Conservation (phyloP, 2,888 invertebrate genomes). For the Alcis repandata region DNA sequence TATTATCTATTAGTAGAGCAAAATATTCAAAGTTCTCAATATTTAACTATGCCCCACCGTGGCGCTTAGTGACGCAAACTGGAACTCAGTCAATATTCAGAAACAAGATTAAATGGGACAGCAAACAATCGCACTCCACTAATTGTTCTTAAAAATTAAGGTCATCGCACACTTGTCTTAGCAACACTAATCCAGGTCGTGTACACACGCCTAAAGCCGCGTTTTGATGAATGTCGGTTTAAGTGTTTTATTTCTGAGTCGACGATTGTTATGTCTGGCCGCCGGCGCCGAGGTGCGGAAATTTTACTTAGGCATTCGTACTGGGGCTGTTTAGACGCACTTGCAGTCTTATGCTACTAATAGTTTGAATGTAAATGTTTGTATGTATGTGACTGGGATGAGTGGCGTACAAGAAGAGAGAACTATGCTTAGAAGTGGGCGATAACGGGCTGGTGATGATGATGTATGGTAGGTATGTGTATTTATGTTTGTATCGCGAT, state of each 20-base stretch:
- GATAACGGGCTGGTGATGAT: no score
- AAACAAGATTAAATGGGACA: neutral
- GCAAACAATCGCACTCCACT: neutral
- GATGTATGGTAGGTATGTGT: no score
- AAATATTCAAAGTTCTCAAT: no score
- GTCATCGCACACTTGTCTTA: slow-evolving; percentile 30
- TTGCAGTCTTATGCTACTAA: slow-evolving; percentile 20
- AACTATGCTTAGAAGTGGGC: no score
- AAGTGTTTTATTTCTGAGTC: slow-evolving; percentile 78
- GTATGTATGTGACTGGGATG: no score
- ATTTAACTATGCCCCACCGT: no score
- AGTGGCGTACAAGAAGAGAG: no score
- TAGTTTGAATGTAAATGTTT: no score
- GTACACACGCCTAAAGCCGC: slow-evolving; percentile 42
- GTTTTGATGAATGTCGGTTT: slow-evolving; percentile 70
- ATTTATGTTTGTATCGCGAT: no score
- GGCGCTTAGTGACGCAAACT: no score
- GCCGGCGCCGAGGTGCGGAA: slow-evolving; percentile 74
- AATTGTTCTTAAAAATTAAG: slow-evolving; percentile 41
- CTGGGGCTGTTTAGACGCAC: slow-evolving; percentile 16
- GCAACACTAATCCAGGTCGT: slow-evolving; percentile 38
- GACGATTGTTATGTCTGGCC: slow-evolving; percentile 73
- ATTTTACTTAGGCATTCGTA: slow-evolving; percentile 47
- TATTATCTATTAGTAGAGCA: no score
- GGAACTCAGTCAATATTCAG: neutral